Evolutionary conservation across 2,113 vertebrate species (phyloP), one percentile per base, ranked within the genome.

Genomic region (Todiramphus chloris): DNA sequence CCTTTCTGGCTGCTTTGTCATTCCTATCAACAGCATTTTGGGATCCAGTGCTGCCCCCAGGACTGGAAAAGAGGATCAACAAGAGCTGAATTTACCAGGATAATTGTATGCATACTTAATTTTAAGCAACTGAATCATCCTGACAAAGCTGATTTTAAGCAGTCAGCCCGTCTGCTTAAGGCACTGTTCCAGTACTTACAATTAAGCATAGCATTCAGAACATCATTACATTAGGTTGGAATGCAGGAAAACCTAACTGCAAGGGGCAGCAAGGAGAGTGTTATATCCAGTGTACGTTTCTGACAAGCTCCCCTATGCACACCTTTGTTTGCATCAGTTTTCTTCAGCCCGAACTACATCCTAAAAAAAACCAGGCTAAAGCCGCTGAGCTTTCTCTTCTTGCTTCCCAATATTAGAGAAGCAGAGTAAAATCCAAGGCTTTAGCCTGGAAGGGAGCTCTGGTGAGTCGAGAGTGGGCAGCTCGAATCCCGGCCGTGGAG

Each of bases 401-500:
- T 69, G 21, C 78, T 62, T 62, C 73, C 51, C 41, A 33, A 10
- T 81, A 41, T 84, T n/a, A 55, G 31, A 87, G 77, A 76, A 13
- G 25, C 78, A 35, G 56, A 94, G 27, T 60, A 44, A 93, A 84
- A 72, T 76, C 44, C 83, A 94, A 81, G 31, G n/a, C 20, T 0
- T 6, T 9, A 72, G 20, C 64, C 53, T 83, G 87, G 60, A 87
- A 60, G 87, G 88, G 78, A 87, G 28, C 44, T 55, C 50, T 93
- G 25, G 5, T 83, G 85, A 82, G 87, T n/a, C 30, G 50, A 37
- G 80, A 55, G 35, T 59, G 90, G 84, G 73, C 50, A 85, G 37
- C 50, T 76, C 60, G 90, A 91, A 94, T 87, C 77, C 75, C 78
- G 66, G 91, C 89, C 94, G 53, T 55, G 74, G 73, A 55, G 84